Conservation (phyloP, 2,888 invertebrate species). For the Magallana nippona region DNA sequence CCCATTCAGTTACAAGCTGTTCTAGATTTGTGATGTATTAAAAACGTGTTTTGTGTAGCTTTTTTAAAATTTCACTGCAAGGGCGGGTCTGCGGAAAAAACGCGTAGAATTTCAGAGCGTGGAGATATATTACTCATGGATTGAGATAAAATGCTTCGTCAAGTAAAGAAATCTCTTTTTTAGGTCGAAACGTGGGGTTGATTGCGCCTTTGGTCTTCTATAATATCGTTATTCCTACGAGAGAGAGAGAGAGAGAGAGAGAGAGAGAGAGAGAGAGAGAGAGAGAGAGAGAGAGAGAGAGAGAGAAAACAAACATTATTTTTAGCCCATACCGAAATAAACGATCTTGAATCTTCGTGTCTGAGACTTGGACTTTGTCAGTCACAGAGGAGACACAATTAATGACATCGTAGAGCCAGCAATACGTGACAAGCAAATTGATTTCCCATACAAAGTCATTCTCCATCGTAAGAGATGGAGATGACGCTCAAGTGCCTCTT, state of each 20-base stretch:
- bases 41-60: conserved; percentile 8
- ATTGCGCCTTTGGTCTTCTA: neutral
- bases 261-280: conserved; percentile 3
- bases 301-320: too few species aligned
- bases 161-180: neutral
- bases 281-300: neutral
- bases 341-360: too few species aligned
- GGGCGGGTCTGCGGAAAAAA: conserved; percentile 8
- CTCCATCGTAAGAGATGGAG: neutral
- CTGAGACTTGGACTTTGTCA: too few species aligned
- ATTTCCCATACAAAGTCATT: neutral
- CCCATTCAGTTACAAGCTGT: conserved; percentile 15
- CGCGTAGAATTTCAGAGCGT: conserved; percentile 17
- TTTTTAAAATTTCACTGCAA: neutral
- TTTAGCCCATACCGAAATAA: too few species aligned
- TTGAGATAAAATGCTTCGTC: neutral
- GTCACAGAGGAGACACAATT: too few species aligned
- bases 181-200: neutral
- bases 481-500: neutral
- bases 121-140: conserved; percentile 16
- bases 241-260: neutral
- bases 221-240: neutral
- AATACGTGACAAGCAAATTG: neutral
- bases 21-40: conserved; percentile 25
- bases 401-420: neutral